Evolutionary conservation across 2,888 invertebrate genomes (phyloP).

Genomic region (Drosophila sordidula): DNA sequence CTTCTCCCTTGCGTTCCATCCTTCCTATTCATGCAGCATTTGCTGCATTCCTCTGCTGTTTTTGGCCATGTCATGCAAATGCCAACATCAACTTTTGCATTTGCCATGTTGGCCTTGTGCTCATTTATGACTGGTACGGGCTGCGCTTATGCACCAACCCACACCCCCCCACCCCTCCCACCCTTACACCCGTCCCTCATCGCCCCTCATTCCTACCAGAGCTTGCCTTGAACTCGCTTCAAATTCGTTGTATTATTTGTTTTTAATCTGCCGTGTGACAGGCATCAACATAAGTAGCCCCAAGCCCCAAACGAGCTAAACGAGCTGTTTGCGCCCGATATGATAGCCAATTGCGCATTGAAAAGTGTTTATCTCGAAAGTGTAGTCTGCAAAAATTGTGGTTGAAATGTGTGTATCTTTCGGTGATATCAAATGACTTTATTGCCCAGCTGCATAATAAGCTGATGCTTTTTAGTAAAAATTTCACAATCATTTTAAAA

Average conservation of each 20-base stretch:
- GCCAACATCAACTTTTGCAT: constrained; percentile 36
- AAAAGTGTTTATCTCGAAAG: constrained; percentile 13
- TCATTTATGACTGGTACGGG: constrained; percentile 54
- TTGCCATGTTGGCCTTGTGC: constrained; percentile 55
- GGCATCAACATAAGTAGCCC: constrained; percentile 34
- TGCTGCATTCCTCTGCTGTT: constrained; percentile 40
- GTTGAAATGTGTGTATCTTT: not conserved
- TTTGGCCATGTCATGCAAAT: constrained; percentile 54
- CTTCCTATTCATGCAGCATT: constrained; percentile 21
- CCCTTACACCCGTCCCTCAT: too few species aligned
- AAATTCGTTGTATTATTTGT: constrained; percentile 57
- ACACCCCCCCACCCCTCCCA: too few species aligned
- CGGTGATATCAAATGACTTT: not conserved
- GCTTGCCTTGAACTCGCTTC: constrained; percentile 48
- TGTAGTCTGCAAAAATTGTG: constrained; percentile 13
- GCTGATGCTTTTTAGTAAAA: not conserved
- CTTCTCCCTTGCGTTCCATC: too few species aligned
- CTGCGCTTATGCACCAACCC: constrained; percentile 4
- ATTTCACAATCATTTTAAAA: too few species aligned
- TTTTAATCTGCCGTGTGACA: constrained; percentile 66
- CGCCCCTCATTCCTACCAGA: constrained; percentile 5
- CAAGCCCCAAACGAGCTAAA: constrained; percentile 11
- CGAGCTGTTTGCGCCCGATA: constrained; percentile 12
- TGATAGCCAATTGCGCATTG: constrained; percentile 22
- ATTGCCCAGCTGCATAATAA: not conserved